A percentile compares a stretch with the other conserved stretches of the same genome.
Conservation (phyloP, 1,140 invertebrate species). For the Trypoxylus dichotomus region DNA sequence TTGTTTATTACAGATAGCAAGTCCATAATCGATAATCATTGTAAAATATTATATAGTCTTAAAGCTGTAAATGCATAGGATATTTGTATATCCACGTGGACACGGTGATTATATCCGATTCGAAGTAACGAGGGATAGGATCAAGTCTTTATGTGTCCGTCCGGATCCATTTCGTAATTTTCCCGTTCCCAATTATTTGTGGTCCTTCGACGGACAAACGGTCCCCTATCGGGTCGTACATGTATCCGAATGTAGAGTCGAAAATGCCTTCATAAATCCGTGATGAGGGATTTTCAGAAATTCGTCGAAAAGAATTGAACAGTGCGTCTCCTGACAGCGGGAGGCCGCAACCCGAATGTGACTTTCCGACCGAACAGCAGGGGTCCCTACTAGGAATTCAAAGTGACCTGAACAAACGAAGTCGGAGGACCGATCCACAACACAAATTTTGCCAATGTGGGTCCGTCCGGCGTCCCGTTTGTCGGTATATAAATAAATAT, state of each 20-base stretch:
- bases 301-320: constrained; percentile 28
- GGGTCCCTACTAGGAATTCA: constrained; percentile 19
- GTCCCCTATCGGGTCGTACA: constrained; percentile 22
- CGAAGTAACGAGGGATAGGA: constrained; percentile 10
- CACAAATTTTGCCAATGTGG: constrained; percentile 21
- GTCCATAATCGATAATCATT: neutral
- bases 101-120: constrained; percentile 15
- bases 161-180: constrained; percentile 25
- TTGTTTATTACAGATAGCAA: too few species aligned
- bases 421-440: neutral
- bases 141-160: constrained; percentile 22
- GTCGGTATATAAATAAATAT: constrained; percentile 10
- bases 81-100: neutral
- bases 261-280: constrained; percentile 28
- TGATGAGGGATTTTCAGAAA: constrained; percentile 30
- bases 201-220: constrained; percentile 18
- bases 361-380: constrained; percentile 22
- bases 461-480: neutral
- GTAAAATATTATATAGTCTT: neutral
- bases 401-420: constrained; percentile 21
- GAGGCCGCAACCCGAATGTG: constrained; percentile 22
- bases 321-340: constrained; percentile 20
- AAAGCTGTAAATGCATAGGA: neutral
- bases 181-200: constrained; percentile 24
- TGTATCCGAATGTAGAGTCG: constrained; percentile 20